A percentile compares a stretch with the other conserved stretches of the same genome.
These are phyloP conservation scores for Eupsilia transversa DNA, from an alignment of 2,888 invertebrate species.

Conservation along the genomic window DNA sequence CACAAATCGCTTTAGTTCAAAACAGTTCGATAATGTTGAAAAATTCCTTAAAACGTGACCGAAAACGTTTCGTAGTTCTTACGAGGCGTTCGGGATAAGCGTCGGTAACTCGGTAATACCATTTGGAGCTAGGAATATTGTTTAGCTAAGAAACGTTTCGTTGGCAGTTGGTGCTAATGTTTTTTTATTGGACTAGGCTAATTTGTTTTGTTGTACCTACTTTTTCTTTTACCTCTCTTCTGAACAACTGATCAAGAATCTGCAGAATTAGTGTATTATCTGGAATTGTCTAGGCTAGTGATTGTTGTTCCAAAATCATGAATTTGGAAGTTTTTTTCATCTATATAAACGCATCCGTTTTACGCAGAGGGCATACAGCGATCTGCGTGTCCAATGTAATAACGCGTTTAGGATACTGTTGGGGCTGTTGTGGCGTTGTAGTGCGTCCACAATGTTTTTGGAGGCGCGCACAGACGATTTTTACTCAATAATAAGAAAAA, in stretches of 20 bases:
- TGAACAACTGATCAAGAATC: not conserved
- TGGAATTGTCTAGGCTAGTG: not conserved
- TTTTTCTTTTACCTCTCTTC: not conserved
- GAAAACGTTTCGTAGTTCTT: not conserved
- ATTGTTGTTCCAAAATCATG: not conserved
- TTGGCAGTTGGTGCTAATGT: not conserved
- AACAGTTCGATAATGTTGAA: conserved; percentile 46
- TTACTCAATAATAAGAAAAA: too few relatives aligned
- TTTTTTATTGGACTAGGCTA: conserved; percentile 6
- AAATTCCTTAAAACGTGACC: conserved; percentile 50
- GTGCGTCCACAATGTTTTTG: too few relatives aligned
- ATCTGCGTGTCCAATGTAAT: too few relatives aligned
- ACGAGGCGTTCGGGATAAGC: not conserved
- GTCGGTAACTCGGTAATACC: not conserved
- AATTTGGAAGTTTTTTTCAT: too few relatives aligned
- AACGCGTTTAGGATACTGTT: too few relatives aligned
- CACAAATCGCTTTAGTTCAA: conserved; percentile 39
- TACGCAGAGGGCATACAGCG: too few relatives aligned
- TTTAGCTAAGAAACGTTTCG: conserved; percentile 10
- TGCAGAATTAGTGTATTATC: not conserved
- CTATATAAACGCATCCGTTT: too few relatives aligned
- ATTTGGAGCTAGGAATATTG: conserved; percentile 23
- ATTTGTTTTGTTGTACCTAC: conserved; percentile 13
- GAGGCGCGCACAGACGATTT: too few relatives aligned
- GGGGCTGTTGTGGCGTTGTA: too few relatives aligned